phyloP scores from a whole-genome alignment of 2,113 vertebrate genomes.

The Paraplagusia blochii region DNA sequence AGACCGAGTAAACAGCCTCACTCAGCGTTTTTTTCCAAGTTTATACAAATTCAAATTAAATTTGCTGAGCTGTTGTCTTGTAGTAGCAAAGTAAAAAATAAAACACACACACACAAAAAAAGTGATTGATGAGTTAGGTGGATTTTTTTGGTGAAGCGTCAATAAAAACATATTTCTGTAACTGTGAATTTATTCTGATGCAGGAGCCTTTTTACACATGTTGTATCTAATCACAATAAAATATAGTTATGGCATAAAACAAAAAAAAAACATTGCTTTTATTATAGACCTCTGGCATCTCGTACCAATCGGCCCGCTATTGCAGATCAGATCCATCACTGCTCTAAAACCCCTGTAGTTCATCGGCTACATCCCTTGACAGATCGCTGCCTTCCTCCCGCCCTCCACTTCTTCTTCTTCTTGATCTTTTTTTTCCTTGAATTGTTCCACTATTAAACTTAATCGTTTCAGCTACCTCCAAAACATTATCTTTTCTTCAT shows the following conservation, averaged over 20 bases:
- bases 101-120: not conserved
- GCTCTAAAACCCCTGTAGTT: constrained; percentile 65
- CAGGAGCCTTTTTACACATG: constrained; percentile 1
- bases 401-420: constrained; percentile 2
- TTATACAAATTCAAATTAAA: not conserved
- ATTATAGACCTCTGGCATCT: constrained; percentile 67
- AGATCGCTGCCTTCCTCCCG: constrained; percentile 29
- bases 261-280: constrained; percentile 68
- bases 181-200: not conserved
- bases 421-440: not conserved
- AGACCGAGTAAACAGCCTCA: not conserved
- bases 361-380: constrained; percentile 67
- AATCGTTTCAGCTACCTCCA: constrained; percentile 1
- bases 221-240: constrained; percentile 5
- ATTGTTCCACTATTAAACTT: constrained; percentile 14
- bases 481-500: constrained; percentile 1
- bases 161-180: not conserved
- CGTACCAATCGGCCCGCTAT: constrained; percentile 71
- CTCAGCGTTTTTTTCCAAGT: constrained; percentile 2
- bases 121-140: not conserved
- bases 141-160: not conserved
- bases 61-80: not conserved
- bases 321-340: constrained; percentile 56
- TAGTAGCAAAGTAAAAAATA: not conserved
- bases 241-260: constrained; percentile 46